Conservation (phyloP, 1,140 invertebrate genomes). For the Orussus abietinus region DNA sequence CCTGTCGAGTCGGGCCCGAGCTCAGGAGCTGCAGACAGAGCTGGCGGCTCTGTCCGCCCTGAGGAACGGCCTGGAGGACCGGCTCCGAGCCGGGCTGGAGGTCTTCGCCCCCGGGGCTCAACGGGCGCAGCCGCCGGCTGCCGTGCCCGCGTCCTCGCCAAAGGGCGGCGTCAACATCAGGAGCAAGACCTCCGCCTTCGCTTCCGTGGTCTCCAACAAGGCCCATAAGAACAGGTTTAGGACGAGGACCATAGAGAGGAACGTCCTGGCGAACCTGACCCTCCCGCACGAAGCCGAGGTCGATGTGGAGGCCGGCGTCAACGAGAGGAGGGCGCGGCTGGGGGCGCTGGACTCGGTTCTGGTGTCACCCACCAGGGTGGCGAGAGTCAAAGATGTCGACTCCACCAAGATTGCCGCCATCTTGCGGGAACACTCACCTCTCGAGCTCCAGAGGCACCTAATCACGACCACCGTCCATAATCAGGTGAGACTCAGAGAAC, state of each 20-base stretch:
- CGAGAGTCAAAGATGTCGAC: constrained; percentile 50
- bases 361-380: constrained; percentile 41
- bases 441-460: constrained; percentile 79
- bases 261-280: constrained; percentile 36
- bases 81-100: constrained; percentile 55
- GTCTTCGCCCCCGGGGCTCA: constrained; percentile 30
- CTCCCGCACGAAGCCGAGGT: constrained; percentile 22
- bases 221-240: constrained; percentile 45
- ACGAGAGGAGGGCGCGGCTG: constrained; percentile 39
- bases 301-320: constrained; percentile 32
- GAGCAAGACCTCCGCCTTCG: constrained; percentile 41
- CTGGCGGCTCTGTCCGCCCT: constrained; percentile 58
- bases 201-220: constrained; percentile 30
- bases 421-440: constrained; percentile 71
- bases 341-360: constrained; percentile 49
- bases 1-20: constrained; percentile 60
- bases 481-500: constrained; percentile 59
- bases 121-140: constrained; percentile 29
- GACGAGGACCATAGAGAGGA: constrained; percentile 51
- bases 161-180: constrained; percentile 29
- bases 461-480: constrained; percentile 79
- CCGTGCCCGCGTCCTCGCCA: constrained; percentile 23
- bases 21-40: constrained; percentile 61
- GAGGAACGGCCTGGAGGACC: constrained; percentile 62
- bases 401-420: constrained; percentile 76